phyloP scores from a whole-genome alignment of 2,113 vertebrate genomes.

The Meriones unguiculatus region DNA sequence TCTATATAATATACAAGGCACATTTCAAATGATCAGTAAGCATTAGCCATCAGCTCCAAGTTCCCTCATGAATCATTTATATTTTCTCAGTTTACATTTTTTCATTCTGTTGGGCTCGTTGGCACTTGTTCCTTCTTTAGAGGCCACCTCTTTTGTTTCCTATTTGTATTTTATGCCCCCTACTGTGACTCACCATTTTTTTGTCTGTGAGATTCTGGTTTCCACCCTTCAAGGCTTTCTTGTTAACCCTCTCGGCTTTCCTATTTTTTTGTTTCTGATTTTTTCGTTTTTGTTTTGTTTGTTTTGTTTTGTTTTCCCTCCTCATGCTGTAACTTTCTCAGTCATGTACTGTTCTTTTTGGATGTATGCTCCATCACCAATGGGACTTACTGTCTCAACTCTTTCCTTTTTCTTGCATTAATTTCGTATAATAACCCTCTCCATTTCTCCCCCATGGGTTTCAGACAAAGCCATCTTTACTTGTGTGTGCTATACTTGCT shows the following conservation, averaged over 20 bases:
- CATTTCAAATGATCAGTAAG: not conserved
- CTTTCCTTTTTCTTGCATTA: conserved; percentile 56
- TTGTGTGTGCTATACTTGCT: conserved; percentile 1
- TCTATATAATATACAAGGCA: not conserved
- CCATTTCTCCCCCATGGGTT: conserved; percentile 35
- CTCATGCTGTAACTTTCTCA: not conserved
- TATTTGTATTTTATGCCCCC: not conserved
- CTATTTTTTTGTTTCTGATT: not conserved
- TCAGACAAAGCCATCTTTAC: not conserved
- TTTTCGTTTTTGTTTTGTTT: not conserved
- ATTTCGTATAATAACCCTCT: conserved; percentile 20
- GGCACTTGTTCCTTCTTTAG: not conserved
- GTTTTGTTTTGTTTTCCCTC: not conserved
- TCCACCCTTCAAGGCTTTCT: conserved; percentile 19
- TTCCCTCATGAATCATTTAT: conserved; percentile 17
- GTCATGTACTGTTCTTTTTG: not conserved
- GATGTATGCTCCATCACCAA: not conserved
- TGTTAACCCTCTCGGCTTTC: conserved; percentile 10
- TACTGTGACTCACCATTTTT: not conserved
- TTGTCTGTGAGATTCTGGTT: not conserved
- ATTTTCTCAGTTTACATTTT: not conserved
- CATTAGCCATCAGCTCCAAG: not conserved
- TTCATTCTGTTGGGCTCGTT: not conserved
- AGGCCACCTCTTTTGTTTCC: not conserved
- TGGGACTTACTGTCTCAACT: conserved; percentile 36